Conservation (phyloP, 2,113 vertebrate genomes). For the Cyanoliseus patagonus region DNA sequence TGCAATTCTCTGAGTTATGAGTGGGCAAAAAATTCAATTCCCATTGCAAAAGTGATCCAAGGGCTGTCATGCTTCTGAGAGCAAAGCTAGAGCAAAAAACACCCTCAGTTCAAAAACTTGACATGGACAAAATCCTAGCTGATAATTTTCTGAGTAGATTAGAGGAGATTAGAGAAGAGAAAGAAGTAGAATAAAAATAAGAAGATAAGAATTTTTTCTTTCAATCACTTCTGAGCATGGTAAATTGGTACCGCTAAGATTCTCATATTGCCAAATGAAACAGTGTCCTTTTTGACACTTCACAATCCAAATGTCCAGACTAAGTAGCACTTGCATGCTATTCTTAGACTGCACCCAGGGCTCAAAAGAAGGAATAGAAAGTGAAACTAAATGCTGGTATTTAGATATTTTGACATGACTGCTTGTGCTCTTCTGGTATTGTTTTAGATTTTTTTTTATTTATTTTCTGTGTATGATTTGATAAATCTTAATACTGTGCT, state of each 20-base stretch:
- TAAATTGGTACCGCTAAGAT: constrained; percentile 34
- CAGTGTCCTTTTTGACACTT: not conserved
- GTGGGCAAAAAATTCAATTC: constrained; percentile 22
- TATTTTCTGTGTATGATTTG: not conserved
- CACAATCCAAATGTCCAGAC: not conserved
- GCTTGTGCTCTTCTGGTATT: not conserved
- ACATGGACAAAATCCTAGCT: constrained; percentile 22
- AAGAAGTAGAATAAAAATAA: constrained; percentile 48
- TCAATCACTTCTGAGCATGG: constrained; percentile 9
- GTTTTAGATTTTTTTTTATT: not conserved
- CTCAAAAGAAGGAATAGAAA: not conserved
- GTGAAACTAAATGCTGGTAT: not conserved
- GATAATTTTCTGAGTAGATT: constrained; percentile 63
- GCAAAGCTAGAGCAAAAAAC: constrained; percentile 50
- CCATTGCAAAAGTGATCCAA: constrained; percentile 25
- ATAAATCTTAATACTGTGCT: not conserved
- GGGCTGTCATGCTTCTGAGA: constrained; percentile 2
- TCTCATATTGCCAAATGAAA: constrained; percentile 24
- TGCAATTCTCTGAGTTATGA: constrained; percentile 3
- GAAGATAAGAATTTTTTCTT: constrained; percentile 33
- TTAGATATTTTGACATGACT: not conserved
- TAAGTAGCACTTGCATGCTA: not conserved
- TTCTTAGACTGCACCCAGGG: not conserved
- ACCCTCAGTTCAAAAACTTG: constrained; percentile 47
- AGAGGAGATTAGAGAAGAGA: constrained; percentile 44